Conservation (phyloP, 2,888 invertebrate genomes). For the Margaritifera margaritifera region DNA sequence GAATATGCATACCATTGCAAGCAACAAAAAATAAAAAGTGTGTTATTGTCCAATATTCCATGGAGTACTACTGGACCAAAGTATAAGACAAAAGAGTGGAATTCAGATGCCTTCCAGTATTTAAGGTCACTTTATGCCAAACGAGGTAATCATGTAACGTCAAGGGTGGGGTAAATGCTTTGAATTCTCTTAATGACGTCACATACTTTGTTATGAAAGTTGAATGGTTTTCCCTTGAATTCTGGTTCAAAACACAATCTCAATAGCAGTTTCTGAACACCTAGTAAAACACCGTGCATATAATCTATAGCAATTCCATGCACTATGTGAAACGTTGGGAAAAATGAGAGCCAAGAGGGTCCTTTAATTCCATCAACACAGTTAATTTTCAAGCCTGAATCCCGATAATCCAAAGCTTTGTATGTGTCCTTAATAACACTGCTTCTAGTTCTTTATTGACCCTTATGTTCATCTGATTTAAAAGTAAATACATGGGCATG, state of each 20-base stretch:
- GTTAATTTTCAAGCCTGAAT: background rate
- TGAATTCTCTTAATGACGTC: slow-evolving; percentile 15
- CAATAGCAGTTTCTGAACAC: slow-evolving; percentile 29
- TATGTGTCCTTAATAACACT: slow-evolving; percentile 10
- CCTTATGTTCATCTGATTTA: slow-evolving; percentile 13
- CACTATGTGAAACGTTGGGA: slow-evolving; percentile 12
- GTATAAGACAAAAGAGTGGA: slow-evolving; percentile 25
- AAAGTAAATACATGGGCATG: slow-evolving; percentile 25
- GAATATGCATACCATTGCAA: slow-evolving; percentile 23
- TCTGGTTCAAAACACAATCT: slow-evolving; percentile 22
- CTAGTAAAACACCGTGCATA: slow-evolving; percentile 35
- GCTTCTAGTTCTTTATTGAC: slow-evolving; percentile 7
- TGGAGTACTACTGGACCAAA: slow-evolving; percentile 20
- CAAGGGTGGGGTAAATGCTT: slow-evolving; percentile 17
- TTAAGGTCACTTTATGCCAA: slow-evolving; percentile 17
- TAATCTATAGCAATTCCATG: slow-evolving; percentile 27
- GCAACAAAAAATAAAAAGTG: slow-evolving; percentile 20
- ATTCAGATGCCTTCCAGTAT: slow-evolving; percentile 37
- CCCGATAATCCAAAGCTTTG: slow-evolving; percentile 5
- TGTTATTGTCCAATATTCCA: slow-evolving; percentile 20
- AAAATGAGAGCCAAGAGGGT: slow-evolving; percentile 21
- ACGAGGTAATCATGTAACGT: slow-evolving; percentile 23
- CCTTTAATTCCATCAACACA: slow-evolving; percentile 25
- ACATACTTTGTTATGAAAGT: too few relatives aligned
- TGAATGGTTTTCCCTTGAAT: too few relatives aligned